These are phyloP conservation scores for Haliclona indistincta DNA, from an alignment of 37 sponge, comb jelly and placozoan species.

Conservation along the genomic window DNA sequence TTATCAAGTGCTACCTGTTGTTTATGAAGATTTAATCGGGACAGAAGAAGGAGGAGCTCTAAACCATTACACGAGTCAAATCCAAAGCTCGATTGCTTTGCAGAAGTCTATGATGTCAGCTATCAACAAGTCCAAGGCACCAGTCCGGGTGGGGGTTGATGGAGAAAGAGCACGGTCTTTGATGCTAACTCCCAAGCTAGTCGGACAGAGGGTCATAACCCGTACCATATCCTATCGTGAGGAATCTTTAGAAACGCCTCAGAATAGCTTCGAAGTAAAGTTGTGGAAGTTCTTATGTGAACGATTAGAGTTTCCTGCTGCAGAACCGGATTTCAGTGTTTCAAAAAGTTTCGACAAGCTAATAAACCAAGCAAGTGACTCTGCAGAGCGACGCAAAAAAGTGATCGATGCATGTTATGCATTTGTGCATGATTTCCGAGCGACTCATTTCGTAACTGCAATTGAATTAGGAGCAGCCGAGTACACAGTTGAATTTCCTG, in stretches of 20 bases:
- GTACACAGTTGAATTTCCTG: constrained; percentile 41
- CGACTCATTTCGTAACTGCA: constrained; percentile 65
- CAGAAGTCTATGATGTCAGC: constrained; percentile 29
- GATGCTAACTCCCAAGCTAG: constrained; percentile 13
- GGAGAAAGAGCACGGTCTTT: constrained; percentile 23
- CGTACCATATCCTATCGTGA: constrained; percentile 43
- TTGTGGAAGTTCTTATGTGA: constrained; percentile 46
- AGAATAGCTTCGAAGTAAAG: constrained; percentile 22
- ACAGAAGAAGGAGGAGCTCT: constrained; percentile 63
- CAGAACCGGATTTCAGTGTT: neutral
- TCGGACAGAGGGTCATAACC: constrained; percentile 42
- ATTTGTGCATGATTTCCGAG: constrained; percentile 39
- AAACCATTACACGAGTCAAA: constrained; percentile 36
- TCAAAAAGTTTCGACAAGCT: neutral
- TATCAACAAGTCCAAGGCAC: constrained; percentile 10
- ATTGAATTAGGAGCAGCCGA: constrained; percentile 62
- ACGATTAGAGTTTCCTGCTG: neutral
- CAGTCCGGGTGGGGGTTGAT: constrained; percentile 40
- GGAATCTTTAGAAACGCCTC: constrained; percentile 35
- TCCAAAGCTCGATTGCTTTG: constrained; percentile 18
- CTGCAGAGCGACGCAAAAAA: neutral
- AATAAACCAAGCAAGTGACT: neutral
- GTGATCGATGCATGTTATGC: constrained; percentile 18
- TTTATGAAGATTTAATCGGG: constrained; percentile 20
- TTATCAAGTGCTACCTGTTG: constrained; percentile 36